Evolutionary conservation across 53 echinoderm and acorn worm species (phyloP), one percentile per base, ranked within the genome.

Genomic region (Glandiceps talaboti): DNA sequence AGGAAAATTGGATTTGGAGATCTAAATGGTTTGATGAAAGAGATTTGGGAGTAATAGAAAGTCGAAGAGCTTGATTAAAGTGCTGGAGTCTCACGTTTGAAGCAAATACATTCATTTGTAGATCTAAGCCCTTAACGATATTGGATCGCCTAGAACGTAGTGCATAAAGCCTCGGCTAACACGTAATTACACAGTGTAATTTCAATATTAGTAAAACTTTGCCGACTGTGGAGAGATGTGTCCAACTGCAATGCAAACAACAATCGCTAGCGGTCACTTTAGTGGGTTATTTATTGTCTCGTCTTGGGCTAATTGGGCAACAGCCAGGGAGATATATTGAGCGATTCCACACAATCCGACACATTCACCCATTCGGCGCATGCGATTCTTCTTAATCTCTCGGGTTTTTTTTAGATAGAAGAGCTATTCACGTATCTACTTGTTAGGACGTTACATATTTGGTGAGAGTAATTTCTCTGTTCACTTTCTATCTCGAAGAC

Each of bases 151-250:
- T 45, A 20, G 64, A 45, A 45, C 6, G 6, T 20, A 45, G 64
- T 45, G 6, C 20, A 45, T 45, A 45, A 45, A 45, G 64, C 20
- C 64, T 20, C 20, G 64, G 64, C 64, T 45, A 45, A 45, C 64
- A 20, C 64, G 64, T 45, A 45, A 45, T 45, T 45, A 45, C 64
- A 45, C 64, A 45, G 64, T 45, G 6, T 45, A 45, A 45, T 45
- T 45, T 45, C 64, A 45, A 45, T 45, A 45, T 45, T 45, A 45
- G 64, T 45, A 45, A 99, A 33, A 91, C 81, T 82, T 93, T 91
- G 26, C 91, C 81, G 27, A 94, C 99, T 73, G 93, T 94, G 77
- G 91, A 87, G 28, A 93, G 93, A 45, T 45, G 6, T 45, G 6
- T 45, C 64, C 64, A 6, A 6, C 6, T 45, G 64, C 6, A 45